A percentile compares a stretch with the other conserved stretches of the same genome.
Conservation (phyloP, 2,797 vertebrate genomes). For the Coendou prehensilis region DNA sequence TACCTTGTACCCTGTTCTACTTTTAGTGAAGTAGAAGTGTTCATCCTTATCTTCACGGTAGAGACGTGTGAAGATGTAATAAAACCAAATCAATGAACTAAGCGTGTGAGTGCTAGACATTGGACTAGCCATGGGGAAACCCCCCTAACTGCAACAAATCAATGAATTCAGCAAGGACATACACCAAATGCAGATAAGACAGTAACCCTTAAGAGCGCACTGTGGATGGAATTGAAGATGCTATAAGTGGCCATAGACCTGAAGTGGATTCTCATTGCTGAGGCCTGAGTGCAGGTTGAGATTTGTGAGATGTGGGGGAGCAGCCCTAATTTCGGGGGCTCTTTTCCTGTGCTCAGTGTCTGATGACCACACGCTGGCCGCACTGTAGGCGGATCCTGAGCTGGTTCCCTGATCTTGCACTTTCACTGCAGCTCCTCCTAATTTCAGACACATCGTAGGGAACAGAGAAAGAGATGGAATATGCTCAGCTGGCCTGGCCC, state of each 20-base stretch:
- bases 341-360: neutral
- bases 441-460: neutral
- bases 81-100: conserved; percentile 62
- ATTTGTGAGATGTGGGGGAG: neutral
- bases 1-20: conserved; percentile 69
- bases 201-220: neutral
- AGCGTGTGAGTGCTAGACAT: conserved; percentile 59
- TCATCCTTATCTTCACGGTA: conserved; percentile 68
- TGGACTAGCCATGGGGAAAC: neutral
- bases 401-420: neutral
- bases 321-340: neutral
- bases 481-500: fast-evolving
- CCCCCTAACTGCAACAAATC: neutral
- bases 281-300: neutral
- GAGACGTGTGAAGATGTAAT: conserved; percentile 64
- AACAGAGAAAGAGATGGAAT: fast-evolving
- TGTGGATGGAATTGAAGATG: neutral
- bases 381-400: neutral
- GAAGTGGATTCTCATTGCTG: neutral
- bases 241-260: neutral
- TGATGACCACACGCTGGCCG: neutral
- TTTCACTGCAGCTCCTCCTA: too few relatives aligned
- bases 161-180: conserved; percentile 44
- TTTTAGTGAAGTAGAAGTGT: conserved; percentile 75
- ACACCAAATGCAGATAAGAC: neutral